Base-by-base conservation (phyloP, 2,797 vertebrate genomes). In the Botia kubotai region DNA sequence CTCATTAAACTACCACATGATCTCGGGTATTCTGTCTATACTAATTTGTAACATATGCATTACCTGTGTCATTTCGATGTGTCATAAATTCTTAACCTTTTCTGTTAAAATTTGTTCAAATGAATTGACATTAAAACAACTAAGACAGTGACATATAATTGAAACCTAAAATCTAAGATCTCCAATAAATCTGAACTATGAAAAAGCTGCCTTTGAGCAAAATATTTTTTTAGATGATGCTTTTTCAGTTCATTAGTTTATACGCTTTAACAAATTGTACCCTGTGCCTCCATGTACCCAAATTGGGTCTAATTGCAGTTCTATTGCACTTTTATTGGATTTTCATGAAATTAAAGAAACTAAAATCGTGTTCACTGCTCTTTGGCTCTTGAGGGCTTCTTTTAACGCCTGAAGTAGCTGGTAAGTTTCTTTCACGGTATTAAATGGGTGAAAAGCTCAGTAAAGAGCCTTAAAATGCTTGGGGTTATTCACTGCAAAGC, bases 401-500 rank as follows among this genome's bases (percentile, higher is more conserved):
- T 57, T 74, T 21, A 80, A 16, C 26, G 33, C 17, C 6, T 74
- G 10, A 67, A 73, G 71, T 67, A 67, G 58, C 62, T 21, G 48
- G 46, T 39, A 57, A 12, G 60, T 57, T 63, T 29, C 62, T 76
- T 77, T 77, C 48, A 76, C 65, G 50, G 82, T 78, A 68, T 80
- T 70, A 68, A 77, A 75, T 33, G 52, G 60, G 33, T 36, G n/a
- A 33, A 55, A 63, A 60, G 74, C 23, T 21, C 33, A 53, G 53
- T 67, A 70, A 77, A 70, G 68, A 66, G 53, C 70, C 29, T 79
- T 79, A 48, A 73, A 65, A 29, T 65, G 77, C 36, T 53, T 4
- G 0, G 6, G n/a, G 72, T 50, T 52, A 80, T 48, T 63, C 72
- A 77, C 68, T 53, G 55, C 71, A 85, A 84, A 79, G 85, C 60